Evolutionary conservation across 2,113 vertebrate genomes (phyloP), one percentile per base, ranked within the genome.

Genomic region (Grammomys surdaster): DNA sequence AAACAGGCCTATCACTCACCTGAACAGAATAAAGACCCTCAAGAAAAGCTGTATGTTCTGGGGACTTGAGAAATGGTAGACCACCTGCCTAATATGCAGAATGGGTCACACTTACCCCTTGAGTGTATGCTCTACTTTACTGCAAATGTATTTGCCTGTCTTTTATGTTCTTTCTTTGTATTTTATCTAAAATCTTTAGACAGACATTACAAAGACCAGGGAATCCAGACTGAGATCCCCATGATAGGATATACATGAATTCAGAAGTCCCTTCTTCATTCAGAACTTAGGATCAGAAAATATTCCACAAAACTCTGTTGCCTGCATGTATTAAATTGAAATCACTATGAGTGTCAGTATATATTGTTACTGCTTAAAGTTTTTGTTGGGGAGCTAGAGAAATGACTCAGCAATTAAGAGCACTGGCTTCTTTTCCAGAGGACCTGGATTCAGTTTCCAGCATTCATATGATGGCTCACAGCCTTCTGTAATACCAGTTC

Each of bases 341-440:
- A 94, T 94, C 67, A 89, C 48, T 95, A 40, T 63, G 40, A 89
- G 87, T 89, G 73, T 91, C 87, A 90, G 81, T 96, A 92, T 96
- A 9, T 31, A n/a, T 94, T 60, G 28, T 82, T 92, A 93, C 31
- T 70, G 0, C 67, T 90, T 46, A 67, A 67, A 78, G 48, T n/a
- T 84, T 84, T 63, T 43, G 24, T 63, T 43, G 81, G 13, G 60
- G 58, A n/a, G 7, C 58, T 63, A 8, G n/a, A 84, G 24, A 84
- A 63, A 63, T 84, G 58, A n/a, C 22, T 82, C n/a, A 82, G 80
- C 80, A 40, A 82, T 43, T 82, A 82, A 82, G 54, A 81, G 54
- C 54, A 58, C 80, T 60, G n/a, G 24, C 81, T 40, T 63, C 36
- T 60, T 40, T 46, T 84, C n/a, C 80, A 31, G 81, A 31, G 58